Evolutionary conservation across 2,888 invertebrate species (phyloP), one percentile per base, ranked within the genome.

Genomic region (Lypha dubia): DNA sequence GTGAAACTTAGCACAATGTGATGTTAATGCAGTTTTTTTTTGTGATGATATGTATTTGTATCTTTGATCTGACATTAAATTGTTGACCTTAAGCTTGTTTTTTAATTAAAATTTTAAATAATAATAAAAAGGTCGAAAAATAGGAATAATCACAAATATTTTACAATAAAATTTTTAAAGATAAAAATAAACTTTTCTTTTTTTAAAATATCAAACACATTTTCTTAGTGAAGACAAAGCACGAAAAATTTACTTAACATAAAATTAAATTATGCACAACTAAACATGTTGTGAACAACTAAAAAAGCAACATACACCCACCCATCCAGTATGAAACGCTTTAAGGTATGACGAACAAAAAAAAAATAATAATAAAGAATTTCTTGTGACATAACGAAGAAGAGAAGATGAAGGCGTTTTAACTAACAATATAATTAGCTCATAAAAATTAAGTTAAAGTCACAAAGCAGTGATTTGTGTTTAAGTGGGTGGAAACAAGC

Each of bases 381-480:
- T 35, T 60, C 58, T 17, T 49, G 44, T 53, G 44, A 13, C 56
- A 22, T 17, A 41, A 35, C 35, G 53, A 28, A 70, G 8, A 62
- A 28, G 38, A 44, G 74, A 73, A 58, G 65, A 65, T 56, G 76
- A 51, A 83, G 83, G 83, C 83, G 83, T 79, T 74, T 83, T 74
- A 79, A 83, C 79, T 79, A 74, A 83, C 83, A 83, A 79, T 83
- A 79, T 83, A 83, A 83, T 83, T 83, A 83, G 79, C 83, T 79
- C 83, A 83, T 83, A 83, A 83, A 83, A 83, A 83, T 83, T 83
- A 83, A 83, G 75, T 83, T 79, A 79, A 83, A 79, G 74, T 83
- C 83, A 74, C 83, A 83, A 79, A 79, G 83, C 83, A 74, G 70
- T 79, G 83, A 83, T 83, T 83, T 83, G 79, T 83, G 83, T 83